These are phyloP conservation scores for Iphiclides podalirius DNA, from an alignment of 2,888 invertebrate species.

Conservation along the genomic window DNA sequence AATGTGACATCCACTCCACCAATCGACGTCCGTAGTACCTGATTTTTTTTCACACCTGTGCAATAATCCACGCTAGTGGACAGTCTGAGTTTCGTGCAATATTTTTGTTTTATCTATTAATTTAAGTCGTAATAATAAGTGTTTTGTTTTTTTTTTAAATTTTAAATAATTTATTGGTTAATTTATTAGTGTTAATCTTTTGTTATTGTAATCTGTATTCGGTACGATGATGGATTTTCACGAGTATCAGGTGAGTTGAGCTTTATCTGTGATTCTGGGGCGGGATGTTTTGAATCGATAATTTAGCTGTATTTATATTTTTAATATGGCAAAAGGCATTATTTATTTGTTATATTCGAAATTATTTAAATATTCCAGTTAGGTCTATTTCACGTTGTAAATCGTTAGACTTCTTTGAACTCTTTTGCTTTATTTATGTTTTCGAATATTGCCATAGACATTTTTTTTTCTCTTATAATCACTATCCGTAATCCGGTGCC, in stretches of 20 bases:
- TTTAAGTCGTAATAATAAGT: slow-evolving; percentile 26
- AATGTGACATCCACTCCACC: slow-evolving; percentile 33
- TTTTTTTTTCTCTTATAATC: too few species aligned
- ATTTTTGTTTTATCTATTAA: slow-evolving; percentile 34
- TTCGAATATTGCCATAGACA: too few species aligned
- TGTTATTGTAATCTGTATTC: slow-evolving; percentile 27
- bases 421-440: too few species aligned
- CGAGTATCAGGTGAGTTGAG: slow-evolving; percentile 67
- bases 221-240: slow-evolving; percentile 58
- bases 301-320: too few species aligned
- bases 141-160: slow-evolving; percentile 9
- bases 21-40: slow-evolving; percentile 47
- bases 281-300: too few species aligned
- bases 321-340: too few species aligned
- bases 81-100: slow-evolving; percentile 73
- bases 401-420: too few species aligned
- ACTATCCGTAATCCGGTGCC: too few species aligned
- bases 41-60: slow-evolving; percentile 49
- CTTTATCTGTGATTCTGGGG: too few species aligned
- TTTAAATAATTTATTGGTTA: slow-evolving; percentile 34
- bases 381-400: too few species aligned
- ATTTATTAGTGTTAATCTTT: slow-evolving; percentile 34
- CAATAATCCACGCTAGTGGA: slow-evolving; percentile 66
- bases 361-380: too few species aligned
- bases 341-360: too few species aligned